Percentiles rank a stretch among this genome's conserved stretches.
Conservation (phyloP, 2,888 invertebrate species). For the Lymantria monacha region DNA sequence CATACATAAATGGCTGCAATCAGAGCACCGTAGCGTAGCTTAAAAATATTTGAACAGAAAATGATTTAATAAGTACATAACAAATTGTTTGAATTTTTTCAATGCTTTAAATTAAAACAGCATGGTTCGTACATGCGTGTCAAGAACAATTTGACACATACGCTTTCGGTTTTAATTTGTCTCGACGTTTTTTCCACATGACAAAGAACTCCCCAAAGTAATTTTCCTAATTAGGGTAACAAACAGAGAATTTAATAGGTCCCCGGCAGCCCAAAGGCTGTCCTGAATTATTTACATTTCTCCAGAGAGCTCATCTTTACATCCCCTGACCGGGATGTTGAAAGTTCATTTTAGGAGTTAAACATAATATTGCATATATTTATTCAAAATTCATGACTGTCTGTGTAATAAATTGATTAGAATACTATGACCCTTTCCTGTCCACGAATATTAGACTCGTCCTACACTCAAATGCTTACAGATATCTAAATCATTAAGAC, state of each 20-base stretch:
- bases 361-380: too few relatives aligned
- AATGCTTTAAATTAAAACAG: not conserved
- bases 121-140: slow-evolving; percentile 18
- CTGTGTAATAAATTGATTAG: too few relatives aligned
- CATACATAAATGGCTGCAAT: too few relatives aligned
- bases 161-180: slow-evolving; percentile 25
- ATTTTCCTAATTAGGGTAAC: slow-evolving; percentile 65
- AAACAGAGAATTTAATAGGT: slow-evolving; percentile 66
- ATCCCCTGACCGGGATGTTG: slow-evolving; percentile 45
- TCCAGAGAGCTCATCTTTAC: slow-evolving; percentile 50
- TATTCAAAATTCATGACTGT: too few relatives aligned
- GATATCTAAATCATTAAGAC: too few relatives aligned
- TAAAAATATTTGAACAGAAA: too few relatives aligned
- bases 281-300: slow-evolving; percentile 66
- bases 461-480: too few relatives aligned
- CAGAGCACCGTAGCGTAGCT: too few relatives aligned
- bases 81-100: not conserved
- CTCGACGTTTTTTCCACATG: slow-evolving; percentile 42
- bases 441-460: too few relatives aligned
- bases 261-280: slow-evolving; percentile 55
- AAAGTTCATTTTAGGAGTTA: slow-evolving; percentile 12
- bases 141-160: slow-evolving; percentile 25
- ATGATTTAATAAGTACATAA: too few relatives aligned
- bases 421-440: too few relatives aligned
- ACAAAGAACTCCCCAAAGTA: slow-evolving; percentile 53